These are phyloP conservation scores for Cryptomyrus ogoouensis DNA, from an alignment of 2,113 vertebrate species.

Conservation along the genomic window DNA sequence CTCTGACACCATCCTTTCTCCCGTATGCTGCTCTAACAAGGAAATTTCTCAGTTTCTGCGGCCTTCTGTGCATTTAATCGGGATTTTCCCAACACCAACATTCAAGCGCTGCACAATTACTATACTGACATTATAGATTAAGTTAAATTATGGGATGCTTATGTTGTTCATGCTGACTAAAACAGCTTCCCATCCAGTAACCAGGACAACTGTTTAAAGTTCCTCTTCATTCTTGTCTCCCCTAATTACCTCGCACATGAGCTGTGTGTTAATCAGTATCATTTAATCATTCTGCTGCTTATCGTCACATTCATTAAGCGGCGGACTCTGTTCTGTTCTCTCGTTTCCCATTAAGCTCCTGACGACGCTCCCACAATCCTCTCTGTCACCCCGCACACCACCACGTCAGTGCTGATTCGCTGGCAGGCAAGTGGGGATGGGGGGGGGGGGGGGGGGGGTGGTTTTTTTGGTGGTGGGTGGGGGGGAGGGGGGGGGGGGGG, in stretches of 20 bases:
- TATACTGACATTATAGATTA: not conserved
- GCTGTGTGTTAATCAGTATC: not conserved
- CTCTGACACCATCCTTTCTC: not conserved
- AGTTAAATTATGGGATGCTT: not conserved
- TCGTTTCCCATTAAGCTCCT: slow-evolving; percentile 61
- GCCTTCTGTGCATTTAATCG: not conserved
- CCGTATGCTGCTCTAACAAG: not conserved
- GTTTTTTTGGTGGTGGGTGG: not conserved
- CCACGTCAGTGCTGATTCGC: slow-evolving; percentile 87
- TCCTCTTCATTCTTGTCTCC: not conserved
- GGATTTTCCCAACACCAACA: not conserved
- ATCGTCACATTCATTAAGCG: slow-evolving; percentile 1
- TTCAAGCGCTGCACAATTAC: not conserved
- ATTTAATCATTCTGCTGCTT: not conserved
- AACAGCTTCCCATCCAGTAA: not conserved
- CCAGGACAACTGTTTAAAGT: not conserved
- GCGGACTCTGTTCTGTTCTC: not conserved
- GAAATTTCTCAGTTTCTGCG: not conserved
- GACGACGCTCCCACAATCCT: slow-evolving; percentile 86
- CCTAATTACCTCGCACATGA: not conserved
- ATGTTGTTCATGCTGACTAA: not conserved
- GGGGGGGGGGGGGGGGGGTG: not conserved
- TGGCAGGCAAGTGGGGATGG: slow-evolving; percentile 75
- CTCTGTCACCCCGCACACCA: slow-evolving; percentile 91
- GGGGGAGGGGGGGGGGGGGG: not conserved